Evolutionary conservation across 2,888 invertebrate genomes (phyloP), one percentile per base, ranked within the genome.

Genomic region (Diaperis boleti): DNA sequence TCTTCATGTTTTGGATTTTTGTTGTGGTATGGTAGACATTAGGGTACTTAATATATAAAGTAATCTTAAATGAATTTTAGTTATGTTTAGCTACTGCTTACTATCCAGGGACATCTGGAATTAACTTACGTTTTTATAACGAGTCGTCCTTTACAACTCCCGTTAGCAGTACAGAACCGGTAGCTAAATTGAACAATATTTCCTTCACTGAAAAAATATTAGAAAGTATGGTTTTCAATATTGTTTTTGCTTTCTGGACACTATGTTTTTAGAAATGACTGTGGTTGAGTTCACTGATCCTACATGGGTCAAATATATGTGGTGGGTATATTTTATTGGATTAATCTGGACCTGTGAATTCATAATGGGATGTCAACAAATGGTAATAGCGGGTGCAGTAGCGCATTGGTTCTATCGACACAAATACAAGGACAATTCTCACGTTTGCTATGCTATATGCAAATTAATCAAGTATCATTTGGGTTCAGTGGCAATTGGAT

Each of bases 401-500:
- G 94, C 95, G 0, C 91, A 90, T 74, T 98, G 97, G 97, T 97
- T 95, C 81, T 97, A 98, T 72, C 88, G 89, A 74, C 89, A 91
- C 22, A 88, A 89, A 56, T 87, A 89, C 65, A 86, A 88, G 17
- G 83, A 86, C 66, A 83, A 83, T 50, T 86, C 88, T 0, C 92
- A 92, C 11, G 88, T 91, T 1, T 80, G 87, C 62, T 88, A 89
- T 70, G 87, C 92, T 0, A 88, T 92, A 71, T 88, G 90, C 49
- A 92, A 92, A 74, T 82, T 94, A 18, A 75, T 92, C 3, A 91
- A 92, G 76, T 98, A 96, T 77, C 97, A 98, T 81, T 83, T 97
- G 74, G 98, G 98, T 8, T 95, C 98, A 0, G 90, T 97, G 2
- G 98, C 97, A 0, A 92, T 97, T 74, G 98, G 98, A 1, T 95